Conservation (phyloP, 2,113 vertebrate genomes). For the Carassius gibelio region DNA sequence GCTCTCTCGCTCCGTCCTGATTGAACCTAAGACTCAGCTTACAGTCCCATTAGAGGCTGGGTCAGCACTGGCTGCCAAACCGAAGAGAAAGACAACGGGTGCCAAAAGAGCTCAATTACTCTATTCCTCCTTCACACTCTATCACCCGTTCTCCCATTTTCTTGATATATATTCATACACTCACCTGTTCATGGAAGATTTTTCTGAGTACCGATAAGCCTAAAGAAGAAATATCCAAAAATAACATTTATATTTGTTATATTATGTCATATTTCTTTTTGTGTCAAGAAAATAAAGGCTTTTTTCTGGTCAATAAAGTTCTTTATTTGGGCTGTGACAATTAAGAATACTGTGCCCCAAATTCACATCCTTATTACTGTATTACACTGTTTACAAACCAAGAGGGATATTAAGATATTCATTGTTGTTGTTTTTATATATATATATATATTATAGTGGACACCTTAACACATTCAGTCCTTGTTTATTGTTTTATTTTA, state of each 20-base stretch:
- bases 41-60: conserved; percentile 47
- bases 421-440: too few species aligned
- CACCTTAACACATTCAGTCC: too few species aligned
- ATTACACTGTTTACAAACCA: neutral
- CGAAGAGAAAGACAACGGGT: conserved; percentile 7
- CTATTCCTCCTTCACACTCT: conserved; percentile 16
- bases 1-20: conserved; percentile 12
- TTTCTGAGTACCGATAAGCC: neutral
- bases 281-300: neutral
- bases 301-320: neutral
- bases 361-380: neutral
- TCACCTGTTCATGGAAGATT: neutral
- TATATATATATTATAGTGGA: too few species aligned
- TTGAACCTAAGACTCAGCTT: conserved; percentile 47
- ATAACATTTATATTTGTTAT: neutral
- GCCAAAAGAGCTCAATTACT: conserved; percentile 39
- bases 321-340: neutral
- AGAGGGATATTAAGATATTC: too few species aligned
- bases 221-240: neutral
- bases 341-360: neutral
- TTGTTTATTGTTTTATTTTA: too few species aligned
- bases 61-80: conserved; percentile 46
- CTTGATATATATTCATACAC: neutral
- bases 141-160: neutral
- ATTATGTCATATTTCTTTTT: neutral